Base-by-base conservation (phyloP, 1,140 invertebrate genomes). In the Drosophila rhopaloa region DNA sequence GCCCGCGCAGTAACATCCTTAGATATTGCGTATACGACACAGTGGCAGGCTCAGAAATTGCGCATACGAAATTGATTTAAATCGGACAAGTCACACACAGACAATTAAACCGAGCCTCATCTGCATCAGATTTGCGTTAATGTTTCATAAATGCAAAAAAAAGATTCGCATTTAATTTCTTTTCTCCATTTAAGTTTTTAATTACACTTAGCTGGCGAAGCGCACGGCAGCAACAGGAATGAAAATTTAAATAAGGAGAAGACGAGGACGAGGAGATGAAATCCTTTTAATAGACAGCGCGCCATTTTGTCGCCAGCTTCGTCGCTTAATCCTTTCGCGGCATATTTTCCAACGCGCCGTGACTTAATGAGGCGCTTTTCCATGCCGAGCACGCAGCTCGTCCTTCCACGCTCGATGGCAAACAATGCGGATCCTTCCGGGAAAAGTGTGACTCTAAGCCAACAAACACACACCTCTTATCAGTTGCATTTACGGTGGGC, bases 311-410 rank as follows among this genome's bases (percentile, higher is more conserved):
- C 62, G 72, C 60, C 71, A 29, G 37, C 46, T 61, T 46, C 75
- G 66, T 55, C 63, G 51, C 65, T 89, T 88, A 88, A 88, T 88
- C 83, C 84, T 80, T 89, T 79, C 62, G 50, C 72, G 84, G 80
- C 79, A 88, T 88, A 88, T 88, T 89, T 88, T 83, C 44, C 76
- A 67, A 70, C 72, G 67, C 58, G 32, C 41, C 40, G 65, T 50
- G 61, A 79, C 79, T 88, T 88, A 89, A 89, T 88, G 83, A 83
- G 83, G 61, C 63, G 65, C 66, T 79, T 82, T 83, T 66, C 50
- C 56, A 83, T 71, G 66, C 83, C 29, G 29, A 76, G 80, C 83
- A 88, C 79, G 76, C 66, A 55, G 53, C 58, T 40, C 47, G 35
- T 37, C 48, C 29, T 44, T 37, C 38, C 47, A 50, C 41, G 37